Percentiles rank a stretch among this genome's conserved stretches.
Conservation (phyloP, 2,113 vertebrate species). For the Onychorhynchus coronatus region DNA sequence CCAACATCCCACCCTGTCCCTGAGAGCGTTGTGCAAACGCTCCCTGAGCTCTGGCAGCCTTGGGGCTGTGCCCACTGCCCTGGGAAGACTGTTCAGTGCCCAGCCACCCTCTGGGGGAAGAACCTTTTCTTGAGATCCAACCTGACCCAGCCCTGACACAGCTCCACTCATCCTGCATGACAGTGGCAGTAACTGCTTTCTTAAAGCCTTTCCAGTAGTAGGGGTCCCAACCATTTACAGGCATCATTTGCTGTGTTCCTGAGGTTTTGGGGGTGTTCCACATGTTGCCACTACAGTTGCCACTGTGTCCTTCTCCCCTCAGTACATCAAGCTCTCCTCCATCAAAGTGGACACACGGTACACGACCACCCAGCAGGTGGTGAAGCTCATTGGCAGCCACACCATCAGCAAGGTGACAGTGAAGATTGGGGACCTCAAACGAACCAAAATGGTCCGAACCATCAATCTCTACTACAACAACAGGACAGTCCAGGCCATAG, state of each 20-base stretch:
- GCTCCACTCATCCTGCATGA: not conserved
- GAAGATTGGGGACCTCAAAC: conserved; percentile 96
- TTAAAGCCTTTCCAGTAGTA: not conserved
- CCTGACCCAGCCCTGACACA: fast-evolving
- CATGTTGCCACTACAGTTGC: too few species aligned
- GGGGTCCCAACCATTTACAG: not conserved
- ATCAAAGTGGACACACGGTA: conserved; percentile 98
- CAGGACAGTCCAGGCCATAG: conserved; percentile 95
- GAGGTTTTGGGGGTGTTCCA: not conserved
- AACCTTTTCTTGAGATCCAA: not conserved
- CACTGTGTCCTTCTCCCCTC: not conserved
- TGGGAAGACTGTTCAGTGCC: not conserved
- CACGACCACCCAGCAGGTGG: conserved; percentile 98
- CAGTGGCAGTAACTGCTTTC: not conserved
- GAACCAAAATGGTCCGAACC: conserved; percentile 98
- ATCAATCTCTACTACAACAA: conserved; percentile 99
- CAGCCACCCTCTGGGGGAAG: not conserved
- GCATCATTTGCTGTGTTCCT: not conserved
- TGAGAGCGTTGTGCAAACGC: fast-evolving
- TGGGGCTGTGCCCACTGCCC: fast-evolving
- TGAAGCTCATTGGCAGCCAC: conserved; percentile 97
- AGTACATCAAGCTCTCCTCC: conserved; percentile 99
- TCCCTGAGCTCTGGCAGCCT: not conserved
- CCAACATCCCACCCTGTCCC: not conserved
- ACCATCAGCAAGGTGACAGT: conserved; percentile 99